Evolutionary conservation across 2,888 invertebrate genomes (phyloP), one percentile per base, ranked within the genome.

Genomic region (Polymixis lichenea): DNA sequence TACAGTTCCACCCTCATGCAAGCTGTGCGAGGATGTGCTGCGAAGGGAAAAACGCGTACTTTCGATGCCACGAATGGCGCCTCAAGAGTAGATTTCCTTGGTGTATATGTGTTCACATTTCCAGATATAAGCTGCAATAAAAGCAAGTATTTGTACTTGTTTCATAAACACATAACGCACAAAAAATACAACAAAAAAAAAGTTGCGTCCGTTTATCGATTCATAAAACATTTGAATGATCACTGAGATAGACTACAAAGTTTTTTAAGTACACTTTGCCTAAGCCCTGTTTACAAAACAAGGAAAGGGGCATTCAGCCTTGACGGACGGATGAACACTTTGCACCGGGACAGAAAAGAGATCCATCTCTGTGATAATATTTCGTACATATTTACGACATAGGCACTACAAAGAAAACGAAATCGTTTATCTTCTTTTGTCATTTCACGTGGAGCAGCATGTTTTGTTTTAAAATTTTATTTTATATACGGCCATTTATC

Each of bases 1-100:
- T 98, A 99, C 76, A 99, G 96, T 93, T 99, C 99, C 60, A 99
- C 98, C 85, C 99, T 95, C 98, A 99, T 98, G 95, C 99, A 99
- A 68, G 99, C 98, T 0, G 99, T 99, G 73, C 99, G 96, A 0
- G 98, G 98, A 90, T 98, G 98, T 71, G 98, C 97, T 85, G 98
- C 98, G 96, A 98, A 98, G 0, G 99, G 99, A 86, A 98, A 98
- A 95, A 99, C 98, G 61, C 99, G 97, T 51, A 99, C 97, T 95
- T 98, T 97, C 78, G 98, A 98, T 25, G 98, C 98, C 62, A 99
- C 97, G 90, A 99, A 98, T 0, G 98, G 98, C 64, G 98, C 97
- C 87, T 98, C 98, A 86, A 99, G 95, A 82, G 97, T 97, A 77
- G 98, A 97, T 84, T 97, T 97, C 81, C 97, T 97, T 58, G 98